Evolutionary conservation across 2,888 invertebrate genomes (phyloP).

Genomic region (Bembecia ichneumoniformis): DNA sequence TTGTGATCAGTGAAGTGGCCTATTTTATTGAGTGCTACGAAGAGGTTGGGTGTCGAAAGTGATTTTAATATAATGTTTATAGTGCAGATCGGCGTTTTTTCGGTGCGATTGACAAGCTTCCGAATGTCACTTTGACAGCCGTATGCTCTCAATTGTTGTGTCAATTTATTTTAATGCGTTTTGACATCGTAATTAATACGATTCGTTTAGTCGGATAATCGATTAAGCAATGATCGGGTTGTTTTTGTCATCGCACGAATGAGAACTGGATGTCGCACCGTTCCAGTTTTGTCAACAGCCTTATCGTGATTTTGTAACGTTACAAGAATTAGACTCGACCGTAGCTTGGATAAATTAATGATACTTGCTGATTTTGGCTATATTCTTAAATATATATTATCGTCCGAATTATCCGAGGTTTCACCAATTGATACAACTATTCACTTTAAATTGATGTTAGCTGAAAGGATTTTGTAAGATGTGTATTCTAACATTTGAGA

Average conservation of each 20-base stretch:
- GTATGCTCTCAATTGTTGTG: conserved; percentile 7
- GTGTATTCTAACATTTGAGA: too few species aligned
- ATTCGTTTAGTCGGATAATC: conserved; percentile 20
- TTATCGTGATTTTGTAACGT: conserved; percentile 1
- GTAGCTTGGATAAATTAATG: too few species aligned
- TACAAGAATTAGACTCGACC: background rate
- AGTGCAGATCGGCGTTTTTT: conserved; percentile 17
- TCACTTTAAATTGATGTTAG: too few species aligned
- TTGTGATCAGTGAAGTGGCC: conserved; percentile 9
- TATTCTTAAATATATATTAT: too few species aligned
- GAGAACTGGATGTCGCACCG: conserved; percentile 6
- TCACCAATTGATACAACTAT: too few species aligned
- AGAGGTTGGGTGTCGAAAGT: background rate
- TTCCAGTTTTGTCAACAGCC: background rate
- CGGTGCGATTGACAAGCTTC: conserved; percentile 21
- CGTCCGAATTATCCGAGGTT: too few species aligned
- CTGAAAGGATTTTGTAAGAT: too few species aligned
- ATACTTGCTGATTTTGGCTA: too few species aligned
- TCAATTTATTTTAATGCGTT: conserved; percentile 14
- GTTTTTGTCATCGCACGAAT: conserved; percentile 8
- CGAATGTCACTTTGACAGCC: conserved; percentile 9
- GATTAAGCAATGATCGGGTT: conserved; percentile 20
- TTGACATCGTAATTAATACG: conserved; percentile 28
- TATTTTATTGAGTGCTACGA: conserved; percentile 1
- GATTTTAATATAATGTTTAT: conserved; percentile 2